A percentile compares a stretch with the other conserved stretches of the same genome.
phyloP scores from a whole-genome alignment of 2,888 invertebrate species.

The Megalurothrips usitatus region DNA sequence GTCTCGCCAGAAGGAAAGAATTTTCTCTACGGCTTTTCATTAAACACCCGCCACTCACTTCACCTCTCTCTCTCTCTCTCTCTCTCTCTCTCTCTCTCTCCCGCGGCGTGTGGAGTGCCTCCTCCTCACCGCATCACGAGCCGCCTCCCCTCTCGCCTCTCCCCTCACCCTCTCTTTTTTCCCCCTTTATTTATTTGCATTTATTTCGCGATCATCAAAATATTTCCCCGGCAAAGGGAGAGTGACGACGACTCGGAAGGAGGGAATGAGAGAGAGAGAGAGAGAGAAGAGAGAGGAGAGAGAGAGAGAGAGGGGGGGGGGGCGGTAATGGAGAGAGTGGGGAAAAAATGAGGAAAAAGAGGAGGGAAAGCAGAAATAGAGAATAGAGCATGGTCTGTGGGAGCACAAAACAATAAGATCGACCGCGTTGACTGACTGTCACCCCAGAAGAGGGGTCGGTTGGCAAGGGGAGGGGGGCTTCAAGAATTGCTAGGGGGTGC shows the following conservation, averaged over 20 bases:
- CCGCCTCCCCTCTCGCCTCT: too few species aligned
- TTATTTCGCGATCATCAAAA: constrained; percentile 21
- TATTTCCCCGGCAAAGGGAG: not conserved
- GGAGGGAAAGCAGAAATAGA: not conserved
- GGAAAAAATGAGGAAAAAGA: not conserved
- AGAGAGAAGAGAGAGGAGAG: not conserved
- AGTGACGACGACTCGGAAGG: not conserved
- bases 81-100: not conserved
- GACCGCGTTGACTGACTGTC: not conserved
- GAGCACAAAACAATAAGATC: not conserved
- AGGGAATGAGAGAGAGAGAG: not conserved
- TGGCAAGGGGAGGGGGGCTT: not conserved
- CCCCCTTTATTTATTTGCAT: constrained; percentile 19
- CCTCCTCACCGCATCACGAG: too few species aligned
- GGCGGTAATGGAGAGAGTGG: not conserved
- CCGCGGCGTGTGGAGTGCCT: not conserved
- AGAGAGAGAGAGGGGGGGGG: not conserved
- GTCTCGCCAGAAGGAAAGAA: not conserved
- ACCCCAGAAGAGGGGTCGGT: not conserved
- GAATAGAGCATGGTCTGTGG: not conserved
- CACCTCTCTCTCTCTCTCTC: not conserved
- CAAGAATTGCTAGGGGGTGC: not conserved
- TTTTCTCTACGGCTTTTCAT: constrained; percentile 16
- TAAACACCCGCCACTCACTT: constrained; percentile 19
- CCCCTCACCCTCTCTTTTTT: too few species aligned